Conservation (phyloP, 2,888 invertebrate genomes). For the Lysandra coridon region DNA sequence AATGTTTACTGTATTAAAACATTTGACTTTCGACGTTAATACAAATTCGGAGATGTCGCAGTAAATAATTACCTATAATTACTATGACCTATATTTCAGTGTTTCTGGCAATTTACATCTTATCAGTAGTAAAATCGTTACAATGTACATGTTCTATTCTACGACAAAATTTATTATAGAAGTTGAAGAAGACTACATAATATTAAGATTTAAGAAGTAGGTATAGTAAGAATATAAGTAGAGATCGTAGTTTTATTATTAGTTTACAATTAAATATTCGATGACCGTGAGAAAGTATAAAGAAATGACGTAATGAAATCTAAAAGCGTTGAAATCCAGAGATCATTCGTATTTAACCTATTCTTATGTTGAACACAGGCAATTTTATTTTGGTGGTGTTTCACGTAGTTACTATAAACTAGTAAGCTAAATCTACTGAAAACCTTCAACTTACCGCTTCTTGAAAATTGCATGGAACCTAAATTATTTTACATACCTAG, state of each 20-base stretch:
- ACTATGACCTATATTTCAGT: conserved; percentile 2
- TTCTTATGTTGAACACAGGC: conserved; percentile 66
- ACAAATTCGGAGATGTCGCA: conserved; percentile 13
- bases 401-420: conserved; percentile 50
- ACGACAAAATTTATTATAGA: conserved; percentile 58
- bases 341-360: conserved; percentile 35
- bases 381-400: conserved; percentile 67
- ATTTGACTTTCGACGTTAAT: not conserved
- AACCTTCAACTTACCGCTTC: not conserved
- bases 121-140: conserved; percentile 76
- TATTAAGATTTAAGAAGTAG: conserved; percentile 34
- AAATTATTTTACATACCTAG: not conserved
- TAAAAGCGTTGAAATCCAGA: conserved; percentile 7
- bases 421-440: conserved; percentile 37
- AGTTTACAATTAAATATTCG: conserved; percentile 18
- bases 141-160: conserved; percentile 78
- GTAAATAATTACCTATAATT: conserved; percentile 20
- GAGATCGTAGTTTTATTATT: conserved; percentile 12
- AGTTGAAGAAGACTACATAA: conserved; percentile 40
- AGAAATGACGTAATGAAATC: not conserved
- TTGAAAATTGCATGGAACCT: not conserved
- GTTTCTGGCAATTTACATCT: conserved; percentile 44
- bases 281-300: not conserved
- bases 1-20: not conserved
- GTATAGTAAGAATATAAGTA: conserved; percentile 28